These are phyloP conservation scores for Pristionchus maxplancki DNA, from an alignment of 2,888 invertebrate genomes.

Conservation along the genomic window DNA sequence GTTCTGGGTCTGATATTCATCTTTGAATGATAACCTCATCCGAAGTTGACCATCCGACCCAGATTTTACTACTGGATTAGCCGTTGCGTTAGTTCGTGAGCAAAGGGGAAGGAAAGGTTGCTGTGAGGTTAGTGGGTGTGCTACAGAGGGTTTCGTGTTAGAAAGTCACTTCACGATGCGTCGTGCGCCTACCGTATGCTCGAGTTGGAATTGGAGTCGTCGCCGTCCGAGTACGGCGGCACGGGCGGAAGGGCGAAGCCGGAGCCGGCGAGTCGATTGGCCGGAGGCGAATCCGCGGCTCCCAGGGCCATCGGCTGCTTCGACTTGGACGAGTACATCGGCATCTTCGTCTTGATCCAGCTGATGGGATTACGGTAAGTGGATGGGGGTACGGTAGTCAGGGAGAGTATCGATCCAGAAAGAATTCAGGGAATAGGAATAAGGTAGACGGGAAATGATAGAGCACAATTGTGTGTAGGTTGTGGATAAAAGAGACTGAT, in stretches of 20 bases:
- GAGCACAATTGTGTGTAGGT: not conserved
- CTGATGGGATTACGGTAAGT: slow-evolving; percentile 33
- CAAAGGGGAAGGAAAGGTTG: not conserved
- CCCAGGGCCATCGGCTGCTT: slow-evolving; percentile 34
- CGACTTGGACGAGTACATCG: slow-evolving; percentile 48
- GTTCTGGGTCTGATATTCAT: not conserved
- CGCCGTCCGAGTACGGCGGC: slow-evolving; percentile 1
- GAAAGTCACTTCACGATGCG: not conserved
- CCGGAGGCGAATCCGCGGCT: slow-evolving; percentile 10
- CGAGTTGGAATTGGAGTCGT: slow-evolving; percentile 25
- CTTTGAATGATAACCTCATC: not conserved
- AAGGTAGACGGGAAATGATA: not conserved
- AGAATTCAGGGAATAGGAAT: not conserved
- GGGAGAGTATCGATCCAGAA: not conserved
- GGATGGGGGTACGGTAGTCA: not conserved
- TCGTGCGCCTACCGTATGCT: slow-evolving; percentile 47
- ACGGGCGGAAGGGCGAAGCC: not conserved
- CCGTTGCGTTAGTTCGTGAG: not conserved
- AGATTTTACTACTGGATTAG: not conserved
- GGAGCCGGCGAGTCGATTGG: not conserved
- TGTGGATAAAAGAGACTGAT: not conserved
- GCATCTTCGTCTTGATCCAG: slow-evolving; percentile 50
- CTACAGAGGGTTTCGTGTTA: not conserved
- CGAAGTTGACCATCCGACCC: not conserved
- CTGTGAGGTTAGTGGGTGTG: not conserved